Evolutionary conservation across 2,888 invertebrate species (phyloP).

Genomic region (Caenorhabditis afra): DNA sequence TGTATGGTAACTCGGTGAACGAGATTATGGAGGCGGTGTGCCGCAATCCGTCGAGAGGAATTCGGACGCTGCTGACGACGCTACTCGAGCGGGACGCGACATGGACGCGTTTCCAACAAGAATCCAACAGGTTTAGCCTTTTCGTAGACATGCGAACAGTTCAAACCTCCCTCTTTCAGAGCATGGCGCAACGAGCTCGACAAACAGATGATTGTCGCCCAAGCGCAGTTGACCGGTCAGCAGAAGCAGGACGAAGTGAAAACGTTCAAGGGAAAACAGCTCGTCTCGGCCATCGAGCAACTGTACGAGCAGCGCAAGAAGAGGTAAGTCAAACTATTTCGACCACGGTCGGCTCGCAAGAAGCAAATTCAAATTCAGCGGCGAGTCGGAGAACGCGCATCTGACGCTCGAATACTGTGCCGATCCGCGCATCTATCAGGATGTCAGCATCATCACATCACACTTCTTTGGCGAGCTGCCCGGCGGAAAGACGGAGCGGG

Average conservation of each 20-base stretch:
- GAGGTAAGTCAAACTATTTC: constrained; percentile 32
- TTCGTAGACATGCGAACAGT: too few relatives aligned
- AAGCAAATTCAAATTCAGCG: not conserved
- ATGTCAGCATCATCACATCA: constrained; percentile 94
- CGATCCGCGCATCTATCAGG: constrained; percentile 88
- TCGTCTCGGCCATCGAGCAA: constrained; percentile 95
- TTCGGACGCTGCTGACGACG: constrained; percentile 14
- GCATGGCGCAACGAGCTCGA: constrained; percentile 40
- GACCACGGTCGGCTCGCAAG: not conserved
- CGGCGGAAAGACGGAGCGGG: constrained; percentile 90
- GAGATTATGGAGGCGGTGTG: constrained; percentile 32
- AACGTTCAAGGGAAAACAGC: constrained; percentile 92
- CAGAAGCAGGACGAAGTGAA: constrained; percentile 90
- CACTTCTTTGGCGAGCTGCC: constrained; percentile 88
- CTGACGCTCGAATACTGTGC: constrained; percentile 83
- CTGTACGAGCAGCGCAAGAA: constrained; percentile 73
- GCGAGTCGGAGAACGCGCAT: constrained; percentile 79
- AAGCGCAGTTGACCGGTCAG: constrained; percentile 12
- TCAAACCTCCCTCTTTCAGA: constrained; percentile 4
- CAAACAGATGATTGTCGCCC: constrained; percentile 3
- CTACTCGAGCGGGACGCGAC: constrained; percentile 20
- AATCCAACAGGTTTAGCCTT: constrained; percentile 19
- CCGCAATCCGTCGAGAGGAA: constrained; percentile 4
- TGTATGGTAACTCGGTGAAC: constrained; percentile 11
- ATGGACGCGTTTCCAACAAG: constrained; percentile 38